Evolutionary conservation across 2,797 vertebrate genomes (phyloP), one percentile per base, ranked within the genome.

Genomic region (Chelmon rostratus): DNA sequence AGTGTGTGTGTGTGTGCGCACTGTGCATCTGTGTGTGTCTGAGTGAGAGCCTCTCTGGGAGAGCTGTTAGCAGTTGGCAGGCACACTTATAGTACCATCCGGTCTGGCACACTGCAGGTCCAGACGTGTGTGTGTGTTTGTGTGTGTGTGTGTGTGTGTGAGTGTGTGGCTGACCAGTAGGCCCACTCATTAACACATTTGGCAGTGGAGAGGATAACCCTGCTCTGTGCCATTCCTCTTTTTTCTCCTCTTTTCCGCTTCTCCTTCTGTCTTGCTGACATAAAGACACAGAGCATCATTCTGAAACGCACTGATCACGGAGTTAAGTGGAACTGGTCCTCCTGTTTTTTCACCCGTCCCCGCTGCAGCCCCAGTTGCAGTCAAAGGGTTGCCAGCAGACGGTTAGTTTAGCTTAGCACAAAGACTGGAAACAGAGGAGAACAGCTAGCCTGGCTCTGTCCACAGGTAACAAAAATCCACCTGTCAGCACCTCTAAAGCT

Each of bases 91-190:
- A 87, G 81, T 78, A 77, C 87, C 90, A 93, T 89, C 92, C 93
- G 86, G 87, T 92, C 89, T 95, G 94, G 91, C 94, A 93, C 89
- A 83, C 85, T 90, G 89, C 86, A 83, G 89, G 87, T 88, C 82
- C 88, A 86, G 79, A 79, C 69, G 61, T 82, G 84, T 42, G 61
- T 68, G 76, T 66, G 64, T 50, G 40, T 49, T 64, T 83, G 84
- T 47, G 63, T 69, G 78, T 68, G 82, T 15, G 56, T 66, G 76
- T 78, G 70, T 52, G 74, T 21, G 50, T 54, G 66, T 40, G 46
- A 54, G 73, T 49, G 63, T 62, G 74, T 71, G 82, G 12, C 59
- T 85, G 88, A 91, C 91, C 88, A 85, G 81, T 87, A 86, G 78
- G 87, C 80, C 87, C 83, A 88, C 84, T 93, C 90, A 91, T 91